These are phyloP conservation scores for Grapholita molesta DNA, from an alignment of 1,140 invertebrate species.

Conservation along the genomic window DNA sequence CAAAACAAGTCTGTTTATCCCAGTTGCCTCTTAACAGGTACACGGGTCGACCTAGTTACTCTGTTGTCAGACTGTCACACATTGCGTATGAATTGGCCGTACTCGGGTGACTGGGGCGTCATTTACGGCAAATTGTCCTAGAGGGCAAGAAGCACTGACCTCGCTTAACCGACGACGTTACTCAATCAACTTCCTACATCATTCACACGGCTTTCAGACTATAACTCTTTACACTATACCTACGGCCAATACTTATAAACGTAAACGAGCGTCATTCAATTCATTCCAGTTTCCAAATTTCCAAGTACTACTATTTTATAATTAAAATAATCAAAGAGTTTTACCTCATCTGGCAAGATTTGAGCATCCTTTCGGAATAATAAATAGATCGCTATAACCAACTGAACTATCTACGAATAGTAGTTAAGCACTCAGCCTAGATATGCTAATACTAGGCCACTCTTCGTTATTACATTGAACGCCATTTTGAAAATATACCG, in stretches of 20 bases:
- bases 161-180: constrained; percentile 39
- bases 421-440: no score
- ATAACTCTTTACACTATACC: constrained; percentile 9
- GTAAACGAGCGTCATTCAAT: constrained; percentile 19
- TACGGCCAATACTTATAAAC: no score
- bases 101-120: constrained; percentile 25
- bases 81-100: not conserved
- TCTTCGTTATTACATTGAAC: no score
- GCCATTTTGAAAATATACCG: no score
- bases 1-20: not conserved
- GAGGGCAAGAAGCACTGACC: constrained; percentile 48
- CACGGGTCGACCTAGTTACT: not conserved
- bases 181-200: constrained; percentile 39
- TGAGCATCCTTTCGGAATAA: no score
- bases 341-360: no score
- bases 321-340: no score
- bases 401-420: no score
- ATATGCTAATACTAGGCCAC: no score
- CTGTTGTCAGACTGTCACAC: not conserved
- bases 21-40: not conserved
- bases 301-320: no score
- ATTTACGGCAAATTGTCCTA: constrained; percentile 29
- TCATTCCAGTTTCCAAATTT: no score
- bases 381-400: no score
- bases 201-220: constrained; percentile 17